These are phyloP conservation scores for Chionomys nivalis DNA, from an alignment of 2,113 vertebrate species.

Conservation along the genomic window DNA sequence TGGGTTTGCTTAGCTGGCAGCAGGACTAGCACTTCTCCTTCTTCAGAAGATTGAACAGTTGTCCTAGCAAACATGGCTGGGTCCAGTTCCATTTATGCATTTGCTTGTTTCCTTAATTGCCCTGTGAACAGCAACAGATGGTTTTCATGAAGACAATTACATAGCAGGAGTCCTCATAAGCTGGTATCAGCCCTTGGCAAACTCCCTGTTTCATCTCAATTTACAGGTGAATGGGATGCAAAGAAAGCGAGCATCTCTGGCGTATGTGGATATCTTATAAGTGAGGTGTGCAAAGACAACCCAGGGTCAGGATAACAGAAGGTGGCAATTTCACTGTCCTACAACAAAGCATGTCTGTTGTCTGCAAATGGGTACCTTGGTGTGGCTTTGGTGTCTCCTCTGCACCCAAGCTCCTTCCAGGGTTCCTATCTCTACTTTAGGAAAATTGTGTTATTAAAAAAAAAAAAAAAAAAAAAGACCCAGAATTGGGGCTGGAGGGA, in stretches of 20 bases:
- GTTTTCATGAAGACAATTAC: neutral
- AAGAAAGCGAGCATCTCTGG: neutral
- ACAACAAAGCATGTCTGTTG: neutral
- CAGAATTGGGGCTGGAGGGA: neutral
- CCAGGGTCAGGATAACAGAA: neutral
- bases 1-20: neutral
- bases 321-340: neutral
- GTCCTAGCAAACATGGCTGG: neutral
- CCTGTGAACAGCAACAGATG: conserved; percentile 33
- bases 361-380: no score
- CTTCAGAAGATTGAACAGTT: neutral
- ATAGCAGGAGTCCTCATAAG: neutral
- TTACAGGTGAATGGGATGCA: neutral
- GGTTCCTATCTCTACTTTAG: neutral
- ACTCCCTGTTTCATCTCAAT: neutral
- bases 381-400: neutral
- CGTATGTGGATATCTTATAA: neutral
- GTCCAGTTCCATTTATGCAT: neutral
- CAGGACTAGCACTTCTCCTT: neutral
- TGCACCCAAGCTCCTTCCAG: neutral
- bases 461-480: neutral
- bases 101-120: conserved; percentile 2
- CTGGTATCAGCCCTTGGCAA: conserved; percentile 18
- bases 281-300: neutral
- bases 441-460: neutral